Evolutionary conservation across 2,797 vertebrate genomes (phyloP).

Genomic region (Danio tinwini): DNA sequence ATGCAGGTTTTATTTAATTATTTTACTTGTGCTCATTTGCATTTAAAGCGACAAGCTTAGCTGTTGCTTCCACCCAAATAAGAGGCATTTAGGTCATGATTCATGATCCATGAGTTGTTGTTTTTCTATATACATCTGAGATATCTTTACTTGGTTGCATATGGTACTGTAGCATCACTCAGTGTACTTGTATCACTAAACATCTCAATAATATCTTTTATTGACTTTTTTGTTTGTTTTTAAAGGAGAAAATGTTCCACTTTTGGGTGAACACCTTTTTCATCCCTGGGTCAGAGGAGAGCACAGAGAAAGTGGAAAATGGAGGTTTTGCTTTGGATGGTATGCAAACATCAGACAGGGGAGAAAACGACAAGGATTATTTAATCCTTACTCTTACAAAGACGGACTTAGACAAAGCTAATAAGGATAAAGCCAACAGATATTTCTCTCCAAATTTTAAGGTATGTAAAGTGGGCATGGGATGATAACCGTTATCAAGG

Average conservation of each 20-base stretch:
- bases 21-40: no score
- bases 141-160: slow-evolving; percentile 4
- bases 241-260: slow-evolving; percentile 99
- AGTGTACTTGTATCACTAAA: slow-evolving; percentile 1
- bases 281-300: slow-evolving; percentile 93
- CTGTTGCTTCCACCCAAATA: no score
- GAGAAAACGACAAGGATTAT: slow-evolving; percentile 87
- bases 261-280: slow-evolving; percentile 99
- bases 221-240: slow-evolving; percentile 14
- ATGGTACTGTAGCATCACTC: no score
- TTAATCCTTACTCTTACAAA: slow-evolving; percentile 98
- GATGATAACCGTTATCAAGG: no score
- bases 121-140: neutral
- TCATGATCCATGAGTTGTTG: no score
- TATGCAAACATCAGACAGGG: slow-evolving; percentile 4
- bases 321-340: slow-evolving; percentile 90
- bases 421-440: slow-evolving; percentile 99
- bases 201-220: no score
- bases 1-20: no score
- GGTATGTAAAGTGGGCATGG: slow-evolving; percentile 74
- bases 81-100: no score
- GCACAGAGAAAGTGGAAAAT: slow-evolving; percentile 88
- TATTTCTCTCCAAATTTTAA: slow-evolving; percentile 99
- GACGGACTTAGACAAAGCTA: slow-evolving; percentile 99
- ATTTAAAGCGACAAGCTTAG: no score